A percentile compares a stretch with the other conserved stretches of the same genome.
Evolutionary conservation across 2,888 invertebrate species (phyloP).

Genomic region (Pyrrhosoma nymphula): DNA sequence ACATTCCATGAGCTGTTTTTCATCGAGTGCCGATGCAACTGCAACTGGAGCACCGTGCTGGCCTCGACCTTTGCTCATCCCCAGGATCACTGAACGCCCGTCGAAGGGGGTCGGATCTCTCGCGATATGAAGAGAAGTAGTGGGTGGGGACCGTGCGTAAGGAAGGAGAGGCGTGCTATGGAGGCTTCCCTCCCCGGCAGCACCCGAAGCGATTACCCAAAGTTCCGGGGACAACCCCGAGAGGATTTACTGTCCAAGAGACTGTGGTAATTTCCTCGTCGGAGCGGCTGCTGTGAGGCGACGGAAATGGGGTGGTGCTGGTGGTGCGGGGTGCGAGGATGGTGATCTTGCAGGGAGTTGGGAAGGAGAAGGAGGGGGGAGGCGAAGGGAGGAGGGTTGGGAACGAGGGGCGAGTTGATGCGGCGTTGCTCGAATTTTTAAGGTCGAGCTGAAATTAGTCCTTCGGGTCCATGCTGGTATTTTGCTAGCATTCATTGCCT

Average conservation of each 20-base stretch:
- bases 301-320: not conserved
- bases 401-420: not conserved
- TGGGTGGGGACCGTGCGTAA: too few relatives aligned
- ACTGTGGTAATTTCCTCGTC: slow-evolving; percentile 64
- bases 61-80: too few relatives aligned
- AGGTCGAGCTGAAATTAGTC: not conserved
- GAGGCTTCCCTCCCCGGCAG: not conserved
- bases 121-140: too few relatives aligned
- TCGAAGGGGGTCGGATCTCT: too few relatives aligned
- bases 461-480: not conserved
- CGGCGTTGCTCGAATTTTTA: not conserved
- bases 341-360: not conserved
- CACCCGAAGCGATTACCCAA: slow-evolving; percentile 61
- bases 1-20: too few relatives aligned
- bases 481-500: not conserved
- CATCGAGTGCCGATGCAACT: too few relatives aligned
- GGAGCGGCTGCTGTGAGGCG: slow-evolving; percentile 35
- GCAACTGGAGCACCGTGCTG: too few relatives aligned
- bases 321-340: not conserved
- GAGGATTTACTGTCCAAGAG: slow-evolving; percentile 63
- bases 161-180: too few relatives aligned
- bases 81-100: too few relatives aligned
- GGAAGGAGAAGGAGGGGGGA: not conserved
- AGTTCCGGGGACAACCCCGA: slow-evolving; percentile 64
- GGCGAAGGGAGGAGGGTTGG: not conserved